phyloP scores from a whole-genome alignment of 2,888 invertebrate species.

The Cephalotes varians region DNA sequence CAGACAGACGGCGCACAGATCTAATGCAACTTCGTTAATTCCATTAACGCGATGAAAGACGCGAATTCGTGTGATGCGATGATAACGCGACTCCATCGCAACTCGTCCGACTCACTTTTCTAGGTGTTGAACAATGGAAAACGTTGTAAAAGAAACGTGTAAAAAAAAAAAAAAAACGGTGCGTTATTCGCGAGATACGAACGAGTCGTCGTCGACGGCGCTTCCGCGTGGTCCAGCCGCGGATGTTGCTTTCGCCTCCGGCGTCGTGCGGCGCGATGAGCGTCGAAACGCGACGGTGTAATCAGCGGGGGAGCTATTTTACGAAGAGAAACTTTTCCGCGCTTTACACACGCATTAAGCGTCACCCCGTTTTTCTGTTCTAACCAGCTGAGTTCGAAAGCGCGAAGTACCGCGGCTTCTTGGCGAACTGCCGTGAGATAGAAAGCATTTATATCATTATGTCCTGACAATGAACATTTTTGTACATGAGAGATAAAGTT shows the following conservation, averaged over 20 bases:
- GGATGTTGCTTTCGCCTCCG: slow-evolving; percentile 7
- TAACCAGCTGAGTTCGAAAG: slow-evolving; percentile 53
- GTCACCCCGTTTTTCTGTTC: slow-evolving; percentile 49
- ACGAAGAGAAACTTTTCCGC: slow-evolving; percentile 53
- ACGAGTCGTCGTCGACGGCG: not conserved
- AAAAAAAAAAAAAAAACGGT: too few species aligned
- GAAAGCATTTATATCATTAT: slow-evolving; percentile 30
- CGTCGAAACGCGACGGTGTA: slow-evolving; percentile 49
- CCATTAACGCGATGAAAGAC: not conserved
- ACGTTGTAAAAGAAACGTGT: not conserved
- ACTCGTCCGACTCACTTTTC: not conserved
- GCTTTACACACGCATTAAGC: slow-evolving; percentile 53
- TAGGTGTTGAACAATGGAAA: not conserved
- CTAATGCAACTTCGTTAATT: not conserved
- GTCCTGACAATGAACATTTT: not conserved
- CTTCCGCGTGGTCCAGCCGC: not conserved
- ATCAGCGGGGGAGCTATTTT: slow-evolving; percentile 26
- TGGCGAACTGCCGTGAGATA: slow-evolving; percentile 65
- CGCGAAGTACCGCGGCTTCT: slow-evolving; percentile 33
- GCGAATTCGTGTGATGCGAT: not conserved
- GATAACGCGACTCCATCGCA: not conserved
- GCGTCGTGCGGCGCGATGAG: slow-evolving; percentile 21
- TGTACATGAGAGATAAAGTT: not conserved
- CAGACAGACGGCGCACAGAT: not conserved
- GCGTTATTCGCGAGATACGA: not conserved